Evolutionary conservation across 2,113 vertebrate genomes (phyloP).

Genomic region (Pionites leucogaster): DNA sequence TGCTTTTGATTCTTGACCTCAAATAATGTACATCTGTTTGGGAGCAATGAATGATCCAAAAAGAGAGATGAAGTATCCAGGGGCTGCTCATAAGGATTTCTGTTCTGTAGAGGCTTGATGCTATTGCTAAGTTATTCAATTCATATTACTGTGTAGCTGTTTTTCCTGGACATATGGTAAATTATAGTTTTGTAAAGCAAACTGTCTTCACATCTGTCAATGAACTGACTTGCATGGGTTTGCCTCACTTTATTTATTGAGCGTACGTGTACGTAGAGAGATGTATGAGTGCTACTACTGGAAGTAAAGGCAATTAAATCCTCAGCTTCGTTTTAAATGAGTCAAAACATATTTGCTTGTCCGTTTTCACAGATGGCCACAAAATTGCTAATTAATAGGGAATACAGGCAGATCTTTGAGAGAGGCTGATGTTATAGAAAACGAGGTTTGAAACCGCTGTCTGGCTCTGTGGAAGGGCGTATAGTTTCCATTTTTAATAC

Average conservation of each 20-base stretch:
- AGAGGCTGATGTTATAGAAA: background rate
- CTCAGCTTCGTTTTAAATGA: background rate
- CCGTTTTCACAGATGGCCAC: background rate
- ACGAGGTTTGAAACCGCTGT: background rate
- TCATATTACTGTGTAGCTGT: background rate
- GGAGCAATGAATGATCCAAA: background rate
- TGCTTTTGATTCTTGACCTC: background rate
- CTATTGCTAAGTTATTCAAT: background rate
- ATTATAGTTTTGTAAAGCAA: background rate
- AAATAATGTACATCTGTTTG: background rate
- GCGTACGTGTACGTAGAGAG: background rate
- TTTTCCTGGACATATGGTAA: background rate
- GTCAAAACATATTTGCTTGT: slow-evolving; percentile 29
- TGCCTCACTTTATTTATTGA: background rate
- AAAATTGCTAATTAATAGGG: slow-evolving; percentile 31
- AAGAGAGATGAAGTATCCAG: background rate
- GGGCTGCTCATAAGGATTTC: background rate
- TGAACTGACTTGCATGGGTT: slow-evolving; percentile 7
- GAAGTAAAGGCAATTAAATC: slow-evolving; percentile 28
- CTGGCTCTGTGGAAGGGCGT: background rate
- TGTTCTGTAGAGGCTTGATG: background rate
- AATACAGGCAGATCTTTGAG: background rate
- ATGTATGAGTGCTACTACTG: background rate
- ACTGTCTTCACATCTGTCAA: background rate
- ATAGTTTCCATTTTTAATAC: slow-evolving; percentile 28